Conservation (phyloP, 2,888 invertebrate genomes). For the Deroplatys truncata region DNA sequence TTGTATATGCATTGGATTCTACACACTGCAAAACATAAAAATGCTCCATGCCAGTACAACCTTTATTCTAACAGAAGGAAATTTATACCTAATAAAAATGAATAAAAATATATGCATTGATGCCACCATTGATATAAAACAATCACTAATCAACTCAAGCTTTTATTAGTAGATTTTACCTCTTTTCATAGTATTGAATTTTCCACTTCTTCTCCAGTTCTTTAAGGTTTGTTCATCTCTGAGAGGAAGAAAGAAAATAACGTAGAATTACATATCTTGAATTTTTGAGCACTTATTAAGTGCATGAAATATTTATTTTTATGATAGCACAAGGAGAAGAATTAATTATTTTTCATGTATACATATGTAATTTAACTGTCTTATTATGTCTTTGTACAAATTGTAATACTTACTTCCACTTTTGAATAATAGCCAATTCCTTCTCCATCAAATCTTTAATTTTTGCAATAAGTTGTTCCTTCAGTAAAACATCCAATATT, state of each 20-base stretch:
- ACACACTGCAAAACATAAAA: too few relatives aligned
- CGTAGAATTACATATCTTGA: too few relatives aligned
- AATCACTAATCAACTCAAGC: too few relatives aligned
- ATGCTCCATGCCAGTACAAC: too few relatives aligned
- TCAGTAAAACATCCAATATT: slow-evolving; percentile 14
- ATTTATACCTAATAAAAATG: too few relatives aligned
- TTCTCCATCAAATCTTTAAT: slow-evolving; percentile 52
- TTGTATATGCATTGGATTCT: too few relatives aligned
- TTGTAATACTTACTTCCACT: slow-evolving; percentile 52
- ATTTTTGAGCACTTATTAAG: not conserved
- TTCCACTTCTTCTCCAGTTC: slow-evolving; percentile 50
- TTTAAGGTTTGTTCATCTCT: slow-evolving; percentile 49
- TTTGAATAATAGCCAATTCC: slow-evolving; percentile 56
- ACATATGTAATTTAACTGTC: too few relatives aligned
- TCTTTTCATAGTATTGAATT: not conserved
- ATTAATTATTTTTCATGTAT: not conserved
- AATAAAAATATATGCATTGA: too few relatives aligned
- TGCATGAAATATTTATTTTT: not conserved
- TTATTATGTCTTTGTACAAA: too few relatives aligned
- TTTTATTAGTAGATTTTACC: not conserved
- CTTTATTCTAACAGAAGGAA: too few relatives aligned
- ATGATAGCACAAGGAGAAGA: not conserved
- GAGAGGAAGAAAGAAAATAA: slow-evolving; percentile 27
- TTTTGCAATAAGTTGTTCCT: slow-evolving; percentile 49
- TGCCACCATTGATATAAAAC: too few relatives aligned